Base-by-base conservation (phyloP, 2,888 invertebrate species). In the Agrenia bidenticulata region DNA sequence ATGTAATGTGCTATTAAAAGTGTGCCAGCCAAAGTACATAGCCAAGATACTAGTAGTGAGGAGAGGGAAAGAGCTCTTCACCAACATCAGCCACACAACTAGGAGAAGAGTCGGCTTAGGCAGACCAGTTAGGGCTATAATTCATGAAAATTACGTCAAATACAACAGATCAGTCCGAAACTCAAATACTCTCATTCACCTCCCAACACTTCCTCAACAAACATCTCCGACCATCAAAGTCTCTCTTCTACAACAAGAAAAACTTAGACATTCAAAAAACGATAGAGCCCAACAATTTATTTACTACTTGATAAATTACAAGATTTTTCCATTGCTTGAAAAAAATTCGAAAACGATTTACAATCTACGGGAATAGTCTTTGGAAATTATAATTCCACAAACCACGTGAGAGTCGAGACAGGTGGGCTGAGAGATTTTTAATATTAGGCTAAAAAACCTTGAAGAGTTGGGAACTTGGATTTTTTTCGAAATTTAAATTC, bases 111-210 rank as follows among this genome's bases (percentile, higher is more conserved):
- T 32, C 4, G 32, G 32, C 32, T 32, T 32, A 32, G 32, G 32
- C 32, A 32, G 32, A 32, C 5, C 32, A 32, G 32, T 75, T 72
- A 76, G 74, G 73, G 76, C 77, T 77, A 78, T 78, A 78, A 78
- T 78, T 78, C 78, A 78, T 78, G 77, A 77, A 79, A 78, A 78
- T 78, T 77, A 78, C 77, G 77, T 77, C 78, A 78, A 78, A 77
- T 77, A 78, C 74, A 75, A 17, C 19, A 32, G 32, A 19, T 45
- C n/a, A 19, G 41, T 57, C 57, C 42, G 19, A 17, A n/a, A 37
- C 24, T 57, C 41, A 13, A 24, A 57, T 57, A 42, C 23, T 37
- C 41, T 51, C 51, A 51, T 21, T 51, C 51, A 51, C 51, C 51
- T 51, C 51, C 23, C 51, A 15, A 21, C 26, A 51, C 51, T 45